Evolutionary conservation across 92 coral and sea anemone species (phyloP).

Genomic region (Zoanthus gigantus): DNA sequence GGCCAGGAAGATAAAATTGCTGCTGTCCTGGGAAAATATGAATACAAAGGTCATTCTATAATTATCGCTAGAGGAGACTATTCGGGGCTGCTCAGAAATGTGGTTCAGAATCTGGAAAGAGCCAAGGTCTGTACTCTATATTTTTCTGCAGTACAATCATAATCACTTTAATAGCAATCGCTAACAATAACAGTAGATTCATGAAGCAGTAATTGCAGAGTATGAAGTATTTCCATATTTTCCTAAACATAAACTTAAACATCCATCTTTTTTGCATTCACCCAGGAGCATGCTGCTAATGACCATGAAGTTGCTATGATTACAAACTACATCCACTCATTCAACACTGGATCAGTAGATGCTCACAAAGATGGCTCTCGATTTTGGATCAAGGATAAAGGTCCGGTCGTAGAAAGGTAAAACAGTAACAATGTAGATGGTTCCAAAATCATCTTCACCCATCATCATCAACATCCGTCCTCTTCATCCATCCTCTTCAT

Average conservation of each 20-base stretch:
- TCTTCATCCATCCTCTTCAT: too few species aligned
- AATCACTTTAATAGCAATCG: background rate
- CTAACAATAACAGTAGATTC: too few species aligned
- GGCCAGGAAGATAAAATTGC: conserved; percentile 77
- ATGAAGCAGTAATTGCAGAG: too few species aligned
- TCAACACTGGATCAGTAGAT: conserved; percentile 92
- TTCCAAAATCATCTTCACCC: too few species aligned
- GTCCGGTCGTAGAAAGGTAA: conserved; percentile 98
- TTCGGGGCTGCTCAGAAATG: conserved; percentile 79
- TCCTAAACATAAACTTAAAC: too few species aligned
- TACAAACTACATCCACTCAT: conserved; percentile 85
- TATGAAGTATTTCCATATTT: too few species aligned
- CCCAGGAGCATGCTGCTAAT: conserved; percentile 83
- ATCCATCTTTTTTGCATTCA: background rate
- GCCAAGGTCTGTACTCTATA: conserved; percentile 68
- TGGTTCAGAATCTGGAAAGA: conserved; percentile 82
- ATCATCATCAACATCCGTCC: too few species aligned
- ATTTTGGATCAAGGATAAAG: conserved; percentile 97
- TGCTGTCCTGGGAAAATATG: conserved; percentile 74
- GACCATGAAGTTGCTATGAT: conserved; percentile 86
- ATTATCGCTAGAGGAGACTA: conserved; percentile 89
- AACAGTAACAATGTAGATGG: background rate
- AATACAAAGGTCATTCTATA: conserved; percentile 79
- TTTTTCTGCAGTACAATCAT: background rate
- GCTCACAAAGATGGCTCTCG: conserved; percentile 96